Base-by-base conservation (phyloP, 1,140 invertebrate species). In the Drosophila parabipectinata region DNA sequence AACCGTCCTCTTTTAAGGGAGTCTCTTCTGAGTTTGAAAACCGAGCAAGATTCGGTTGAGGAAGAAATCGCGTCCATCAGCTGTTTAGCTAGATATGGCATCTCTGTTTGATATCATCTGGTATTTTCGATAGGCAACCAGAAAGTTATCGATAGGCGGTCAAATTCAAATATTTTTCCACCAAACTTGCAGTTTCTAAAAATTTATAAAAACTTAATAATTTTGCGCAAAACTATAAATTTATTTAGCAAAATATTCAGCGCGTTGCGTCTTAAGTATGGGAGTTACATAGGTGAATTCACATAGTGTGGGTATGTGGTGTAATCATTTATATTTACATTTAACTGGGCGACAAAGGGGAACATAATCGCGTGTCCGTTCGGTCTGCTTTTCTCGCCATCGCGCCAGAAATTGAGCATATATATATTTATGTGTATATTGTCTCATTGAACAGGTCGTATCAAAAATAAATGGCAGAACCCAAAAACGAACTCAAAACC, bases 401-500 rank as follows among this genome's bases (percentile, higher is more conserved):
- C 59, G 72, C 59, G 56, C 53, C 62, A 63, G 32, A 68, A 69
- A 52, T 83, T 83, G 79, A 81, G 79, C 77, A 79, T 73, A 53
- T 77, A 77, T 72, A 66, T 59, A 64, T 60, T 39, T 21, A 52
- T 55, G 50, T 53, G 50, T 69, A 80, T 85, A 84, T 84, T 85
- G 83, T 88, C 79, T 68, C 66, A 72, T 75, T 68, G 79, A 87
- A 88, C 78, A 82, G 72, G 76, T 88, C 67, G 75, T 87, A 88
- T 88, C 74, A 87, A 88, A 88, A 87, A 85, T 87, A 88, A 87
- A 72, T 72, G 78, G 72, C 62, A 76, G 71, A 83, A 75, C 66
- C 56, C 63, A 83, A 83, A 37, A 87, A 85, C 39, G 68, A 87
- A 88, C 76, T 64, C 47, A 79, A 85, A 61, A 45, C 74, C 39